Percentiles rank a stretch among this genome's conserved stretches.
Conservation (phyloP, 2,113 vertebrate species). For the Antigone vipio region DNA sequence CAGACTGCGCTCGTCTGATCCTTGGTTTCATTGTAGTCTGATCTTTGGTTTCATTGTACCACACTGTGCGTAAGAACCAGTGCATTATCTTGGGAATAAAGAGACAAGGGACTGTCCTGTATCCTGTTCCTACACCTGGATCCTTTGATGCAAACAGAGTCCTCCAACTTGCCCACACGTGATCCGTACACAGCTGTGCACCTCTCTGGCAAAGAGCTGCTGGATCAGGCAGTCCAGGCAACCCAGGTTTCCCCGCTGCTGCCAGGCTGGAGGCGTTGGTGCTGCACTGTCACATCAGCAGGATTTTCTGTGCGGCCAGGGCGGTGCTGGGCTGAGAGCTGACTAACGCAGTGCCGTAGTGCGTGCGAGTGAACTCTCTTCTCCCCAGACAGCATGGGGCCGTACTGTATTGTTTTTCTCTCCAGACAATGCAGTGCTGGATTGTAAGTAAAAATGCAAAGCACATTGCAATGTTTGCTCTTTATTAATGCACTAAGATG, state of each 20-base stretch:
- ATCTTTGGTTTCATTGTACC: background rate
- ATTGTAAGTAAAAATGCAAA: slow-evolving; percentile 51
- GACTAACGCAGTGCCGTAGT: background rate
- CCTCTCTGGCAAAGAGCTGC: background rate
- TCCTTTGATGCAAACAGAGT: background rate
- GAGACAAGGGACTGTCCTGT: background rate
- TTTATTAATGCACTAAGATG: slow-evolving; percentile 61
- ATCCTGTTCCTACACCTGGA: background rate
- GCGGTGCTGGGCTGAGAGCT: background rate
- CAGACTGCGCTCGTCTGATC: background rate
- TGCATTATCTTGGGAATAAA: background rate
- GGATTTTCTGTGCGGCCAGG: background rate
- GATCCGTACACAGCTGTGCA: background rate
- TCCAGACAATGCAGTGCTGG: slow-evolving; percentile 34
- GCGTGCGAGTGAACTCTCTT: background rate
- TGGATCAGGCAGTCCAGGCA: background rate
- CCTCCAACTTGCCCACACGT: background rate
- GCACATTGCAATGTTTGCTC: slow-evolving; percentile 59
- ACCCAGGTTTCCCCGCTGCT: background rate
- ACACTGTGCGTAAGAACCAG: background rate
- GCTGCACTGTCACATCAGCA: background rate
- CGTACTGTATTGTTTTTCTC: background rate
- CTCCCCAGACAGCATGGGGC: background rate
- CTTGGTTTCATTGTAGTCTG: background rate
- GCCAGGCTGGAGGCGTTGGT: background rate